A percentile compares a stretch with the other conserved stretches of the same genome.
Evolutionary conservation across 2,888 invertebrate genomes (phyloP).

Genomic region (Idaea biselata): DNA sequence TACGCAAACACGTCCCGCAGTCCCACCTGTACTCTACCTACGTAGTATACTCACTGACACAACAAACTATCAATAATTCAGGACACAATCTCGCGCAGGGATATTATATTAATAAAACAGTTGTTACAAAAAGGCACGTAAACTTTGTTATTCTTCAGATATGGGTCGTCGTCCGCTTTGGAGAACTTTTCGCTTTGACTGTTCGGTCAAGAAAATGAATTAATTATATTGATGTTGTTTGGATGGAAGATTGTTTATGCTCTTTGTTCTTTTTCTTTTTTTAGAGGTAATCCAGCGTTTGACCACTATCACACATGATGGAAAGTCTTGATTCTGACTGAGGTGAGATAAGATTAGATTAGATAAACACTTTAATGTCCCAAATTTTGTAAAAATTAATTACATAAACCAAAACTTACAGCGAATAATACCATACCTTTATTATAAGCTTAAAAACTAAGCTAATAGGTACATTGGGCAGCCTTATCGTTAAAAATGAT

Average conservation of each 20-base stretch:
- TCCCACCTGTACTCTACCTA: slow-evolving; percentile 16
- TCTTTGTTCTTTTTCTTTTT: neutral
- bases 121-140: slow-evolving; percentile 25
- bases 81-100: slow-evolving; percentile 38
- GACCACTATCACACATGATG: no score
- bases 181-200: neutral
- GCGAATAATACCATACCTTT: no score
- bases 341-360: no score
- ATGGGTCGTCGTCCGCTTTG: neutral
- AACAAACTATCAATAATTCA: slow-evolving; percentile 52
- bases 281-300: no score
- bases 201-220: neutral
- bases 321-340: no score
- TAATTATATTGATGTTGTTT: neutral
- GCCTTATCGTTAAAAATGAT: no score
- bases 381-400: no score
- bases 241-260: neutral
- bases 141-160: slow-evolving; percentile 25
- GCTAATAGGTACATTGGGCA: no score
- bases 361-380: no score
- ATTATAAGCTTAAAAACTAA: no score
- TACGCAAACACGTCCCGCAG: slow-evolving; percentile 16
- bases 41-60: slow-evolving; percentile 19
- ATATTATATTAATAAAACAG: slow-evolving; percentile 46
- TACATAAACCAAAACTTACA: no score